phyloP scores from a whole-genome alignment of 2,797 vertebrate species.

The Chlorospingus semifuscus region DNA sequence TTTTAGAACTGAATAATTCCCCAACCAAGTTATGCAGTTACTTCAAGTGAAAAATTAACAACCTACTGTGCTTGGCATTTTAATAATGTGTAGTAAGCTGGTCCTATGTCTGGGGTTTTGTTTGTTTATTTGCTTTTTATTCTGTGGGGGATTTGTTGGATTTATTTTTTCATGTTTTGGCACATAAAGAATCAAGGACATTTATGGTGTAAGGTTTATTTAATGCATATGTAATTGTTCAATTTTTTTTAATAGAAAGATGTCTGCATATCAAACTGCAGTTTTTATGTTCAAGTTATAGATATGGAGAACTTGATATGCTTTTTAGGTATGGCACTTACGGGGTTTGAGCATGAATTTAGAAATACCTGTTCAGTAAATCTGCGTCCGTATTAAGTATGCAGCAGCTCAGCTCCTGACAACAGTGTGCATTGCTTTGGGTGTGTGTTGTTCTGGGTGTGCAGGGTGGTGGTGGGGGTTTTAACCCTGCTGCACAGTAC shows the following conservation, averaged over 20 bases:
- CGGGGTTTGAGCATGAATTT: neutral
- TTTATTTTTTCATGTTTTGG: neutral
- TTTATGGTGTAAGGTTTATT: neutral
- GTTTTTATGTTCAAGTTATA: neutral
- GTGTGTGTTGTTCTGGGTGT: neutral
- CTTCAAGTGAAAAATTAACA: constrained; percentile 72
- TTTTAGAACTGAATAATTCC: constrained; percentile 64
- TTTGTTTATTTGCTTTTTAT: neutral
- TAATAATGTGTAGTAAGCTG: constrained; percentile 29
- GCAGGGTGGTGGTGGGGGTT: neutral
- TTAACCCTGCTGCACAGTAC: neutral
- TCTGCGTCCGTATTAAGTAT: neutral
- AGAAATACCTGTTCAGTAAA: neutral
- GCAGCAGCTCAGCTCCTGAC: neutral
- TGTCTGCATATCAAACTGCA: neutral
- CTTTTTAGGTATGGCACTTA: neutral
- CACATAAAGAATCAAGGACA: neutral
- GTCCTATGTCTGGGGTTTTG: neutral
- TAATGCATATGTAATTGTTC: neutral
- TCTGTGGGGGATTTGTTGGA: neutral
- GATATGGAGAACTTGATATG: neutral
- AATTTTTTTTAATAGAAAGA: neutral
- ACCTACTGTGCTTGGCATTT: constrained; percentile 58
- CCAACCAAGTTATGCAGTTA: constrained; percentile 42
- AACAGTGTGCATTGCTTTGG: neutral